Base-by-base conservation (phyloP, 2,888 invertebrate species). In the Megamerina dolium region DNA sequence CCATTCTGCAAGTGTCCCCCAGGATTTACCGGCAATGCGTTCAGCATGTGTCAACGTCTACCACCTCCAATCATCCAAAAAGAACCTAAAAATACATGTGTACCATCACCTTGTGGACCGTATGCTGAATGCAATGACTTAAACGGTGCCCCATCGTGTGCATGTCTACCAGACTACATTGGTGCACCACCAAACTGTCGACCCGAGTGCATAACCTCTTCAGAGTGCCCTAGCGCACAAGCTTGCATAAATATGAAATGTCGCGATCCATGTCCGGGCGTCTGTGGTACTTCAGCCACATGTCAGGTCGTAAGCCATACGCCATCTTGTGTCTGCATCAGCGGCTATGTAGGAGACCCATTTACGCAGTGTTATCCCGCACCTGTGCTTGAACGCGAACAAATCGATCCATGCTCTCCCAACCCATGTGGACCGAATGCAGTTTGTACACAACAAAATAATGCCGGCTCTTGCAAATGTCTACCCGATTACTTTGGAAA, bases 241-340 rank as follows among this genome's bases (percentile, higher is more conserved):
- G 84, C 88, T 5, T 90, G 89, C 60, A 81, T 87, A 35, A 80
- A 78, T 55, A 79, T 81, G 68, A 85, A 83, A 67, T 89, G 88
- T 67, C 75, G 75, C 51, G 82, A 88, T 65, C 88, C 88, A 13
- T 89, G 88, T 60, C 76, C 80, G 5, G 86, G 86, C 33, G 79
- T 85, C 20, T 85, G 90, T 60, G 90, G 89, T 12, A 60, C 78
- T 16, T 77, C 78, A 52, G 84, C 90, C 2, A 71, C 79, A 33
- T 91, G 90, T 59, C 77, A 78, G 60, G 85, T 87, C 6, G 75
- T 85, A 13, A 85, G 85, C 64, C 83, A 89, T 65, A 78, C 80
- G 35, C 87, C 89, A 2, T 77, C 82, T 44, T 88, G 88, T 63
- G 75, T 76, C 60, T 74, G 64, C 56, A 60, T 55, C 60, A 68